phyloP scores from a whole-genome alignment of 30 jellyfish, hydroid and myxozoan species.

The Cassiopea xamachana region DNA sequence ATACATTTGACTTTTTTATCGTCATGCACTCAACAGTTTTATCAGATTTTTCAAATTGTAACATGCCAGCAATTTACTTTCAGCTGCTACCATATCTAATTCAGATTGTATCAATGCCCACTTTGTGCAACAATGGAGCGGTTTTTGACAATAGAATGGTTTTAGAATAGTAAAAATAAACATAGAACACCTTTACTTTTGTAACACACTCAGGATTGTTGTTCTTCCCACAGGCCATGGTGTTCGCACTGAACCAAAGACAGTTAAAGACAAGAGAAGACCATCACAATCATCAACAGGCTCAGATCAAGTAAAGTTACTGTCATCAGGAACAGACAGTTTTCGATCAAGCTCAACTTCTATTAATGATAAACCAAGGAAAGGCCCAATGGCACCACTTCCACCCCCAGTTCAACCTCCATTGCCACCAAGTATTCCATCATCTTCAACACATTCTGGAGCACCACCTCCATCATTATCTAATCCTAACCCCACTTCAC shows the following conservation, averaged over 20 bases:
- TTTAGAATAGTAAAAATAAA: no score
- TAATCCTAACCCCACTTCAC: conserved; percentile 26
- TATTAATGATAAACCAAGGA: conserved; percentile 59
- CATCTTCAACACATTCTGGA: conserved; percentile 43
- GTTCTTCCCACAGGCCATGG: conserved; percentile 85
- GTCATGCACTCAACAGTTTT: no score
- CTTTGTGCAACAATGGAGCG: no score
- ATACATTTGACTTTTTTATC: no score
- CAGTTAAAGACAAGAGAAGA: conserved; percentile 45
- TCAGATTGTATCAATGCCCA: no score
- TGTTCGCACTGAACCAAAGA: conserved; percentile 74
- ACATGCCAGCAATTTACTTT: no score
- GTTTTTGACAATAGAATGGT: no score
- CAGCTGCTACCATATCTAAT: no score
- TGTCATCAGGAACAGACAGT: conserved; percentile 71
- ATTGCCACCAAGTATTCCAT: conserved; percentile 75
- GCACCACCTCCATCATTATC: conserved; percentile 71
- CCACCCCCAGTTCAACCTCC: conserved; percentile 87
- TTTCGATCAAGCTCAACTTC: conserved; percentile 80
- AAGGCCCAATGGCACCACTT: conserved; percentile 29
- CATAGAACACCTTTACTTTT: background rate
- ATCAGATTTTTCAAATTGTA: no score
- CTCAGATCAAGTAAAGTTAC: conserved; percentile 77
- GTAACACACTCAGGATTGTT: background rate
- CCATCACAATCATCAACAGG: conserved; percentile 85